Conservation (phyloP, 1,140 invertebrate genomes). For the Trissolcus basalis region DNA sequence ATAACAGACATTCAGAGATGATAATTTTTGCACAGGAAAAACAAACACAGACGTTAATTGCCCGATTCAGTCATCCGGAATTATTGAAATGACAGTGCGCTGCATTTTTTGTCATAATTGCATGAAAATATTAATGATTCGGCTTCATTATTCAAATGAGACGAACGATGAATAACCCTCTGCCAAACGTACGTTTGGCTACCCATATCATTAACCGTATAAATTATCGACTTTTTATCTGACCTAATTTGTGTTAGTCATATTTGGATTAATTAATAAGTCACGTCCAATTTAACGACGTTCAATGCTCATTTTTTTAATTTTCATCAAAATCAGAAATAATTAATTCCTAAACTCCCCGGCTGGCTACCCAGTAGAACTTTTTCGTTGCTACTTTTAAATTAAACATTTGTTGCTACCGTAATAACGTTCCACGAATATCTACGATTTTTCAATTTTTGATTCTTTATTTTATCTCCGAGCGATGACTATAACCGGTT, state of each 20-base stretch:
- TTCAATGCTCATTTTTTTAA: no score
- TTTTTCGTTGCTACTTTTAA: no score
- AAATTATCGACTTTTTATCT: constrained; percentile 6
- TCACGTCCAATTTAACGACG: no score
- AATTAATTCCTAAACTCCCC: background rate
- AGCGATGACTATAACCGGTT: constrained; percentile 29
- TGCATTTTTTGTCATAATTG: constrained; percentile 1
- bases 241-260: constrained; percentile 2
- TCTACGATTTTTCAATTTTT: constrained; percentile 43
- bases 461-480: constrained; percentile 41
- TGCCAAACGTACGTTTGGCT: background rate
- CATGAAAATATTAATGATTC: constrained; percentile 7
- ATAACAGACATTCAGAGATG: constrained; percentile 8
- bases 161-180: background rate
- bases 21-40: constrained; percentile 7
- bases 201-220: background rate
- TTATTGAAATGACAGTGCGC: constrained; percentile 1
- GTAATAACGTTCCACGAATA: constrained; percentile 52
- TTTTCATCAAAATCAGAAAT: no score
- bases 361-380: constrained; percentile 17
- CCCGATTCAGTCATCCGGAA: constrained; percentile 5
- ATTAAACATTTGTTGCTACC: constrained; percentile 19
- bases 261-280: no score
- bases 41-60: constrained; percentile 3
- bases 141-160: constrained; percentile 20